Base-by-base conservation (phyloP, 1,140 invertebrate species). In the Palaemon carinicauda region DNA sequence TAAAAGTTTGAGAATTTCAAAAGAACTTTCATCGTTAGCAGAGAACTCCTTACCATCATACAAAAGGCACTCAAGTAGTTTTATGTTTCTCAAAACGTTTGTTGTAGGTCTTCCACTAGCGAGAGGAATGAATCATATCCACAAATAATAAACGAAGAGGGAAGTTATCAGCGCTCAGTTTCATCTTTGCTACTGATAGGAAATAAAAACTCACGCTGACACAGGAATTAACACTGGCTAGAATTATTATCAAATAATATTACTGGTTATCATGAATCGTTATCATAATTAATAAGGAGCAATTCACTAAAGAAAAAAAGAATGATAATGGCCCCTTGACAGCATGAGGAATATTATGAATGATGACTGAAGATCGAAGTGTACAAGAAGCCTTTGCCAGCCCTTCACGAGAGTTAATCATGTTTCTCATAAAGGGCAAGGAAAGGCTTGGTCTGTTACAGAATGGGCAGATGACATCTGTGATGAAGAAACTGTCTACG, bases 21-120 rank as follows among this genome's bases (percentile, higher is more conserved):
- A 50, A 75, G 52, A 41, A 41, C 31, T 29, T 75, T 41, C 73
- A 53, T 52, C 82, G 14, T 33, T 24, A 65, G 71, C 65, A 53
- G 74, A 73, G 60, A 82, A 77, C 29, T 77, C 74, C 71, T 60
- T 73, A 77, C 51, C 81, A 74, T 83, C 82, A 50, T 74, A 53
- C 73, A 51, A 73, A 82, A 83, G 82, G 73, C 82, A 83, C 73
- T 83, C 82, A 54, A 56, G 41, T 41, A 41, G 41, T 41, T 41
- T 41, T 41, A 41, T 41, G 12, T 41, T 41, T 41, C 41, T 41
- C 41, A 41, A 41, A 41, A 41, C 41, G 41, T 41, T 12, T 50
- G 41, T 53, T 77, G 73, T 56, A 27, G 65, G 73, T 31, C 74
- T 77, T 77, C 75, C 82, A 60, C 54, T 56, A 53, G 82, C 52